These are phyloP conservation scores for Gavia stellata DNA, from an alignment of 2,113 vertebrate species.

Conservation along the genomic window DNA sequence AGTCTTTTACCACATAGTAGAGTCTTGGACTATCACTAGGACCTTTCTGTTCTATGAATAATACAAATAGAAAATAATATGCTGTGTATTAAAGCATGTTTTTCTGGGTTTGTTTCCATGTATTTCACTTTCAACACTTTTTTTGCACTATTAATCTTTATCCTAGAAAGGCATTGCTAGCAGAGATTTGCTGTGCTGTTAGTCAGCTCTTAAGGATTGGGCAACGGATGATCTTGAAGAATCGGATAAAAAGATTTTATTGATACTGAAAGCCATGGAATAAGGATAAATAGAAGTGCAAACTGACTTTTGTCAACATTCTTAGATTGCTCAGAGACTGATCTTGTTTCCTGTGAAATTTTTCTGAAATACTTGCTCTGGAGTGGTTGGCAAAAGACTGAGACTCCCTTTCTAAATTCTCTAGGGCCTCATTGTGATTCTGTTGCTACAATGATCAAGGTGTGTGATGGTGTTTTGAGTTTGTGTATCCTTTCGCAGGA, in stretches of 20 bases:
- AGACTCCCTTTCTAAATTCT: not conserved
- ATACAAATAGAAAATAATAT: not conserved
- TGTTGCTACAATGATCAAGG: not conserved
- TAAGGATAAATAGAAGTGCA: not conserved
- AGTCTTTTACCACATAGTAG: not conserved
- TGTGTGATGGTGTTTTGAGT: not conserved
- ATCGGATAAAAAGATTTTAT: not conserved
- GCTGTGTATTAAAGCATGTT: not conserved
- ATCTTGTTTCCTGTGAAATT: not conserved
- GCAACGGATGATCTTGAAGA: not conserved
- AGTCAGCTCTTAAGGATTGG: not conserved
- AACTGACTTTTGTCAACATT: not conserved
- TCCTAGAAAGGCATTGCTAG: not conserved
- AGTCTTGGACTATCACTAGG: not conserved
- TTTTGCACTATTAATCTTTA: not conserved
- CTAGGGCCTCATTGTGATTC: not conserved
- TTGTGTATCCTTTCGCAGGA: not conserved
- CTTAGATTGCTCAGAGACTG: not conserved
- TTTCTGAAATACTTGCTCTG: not conserved
- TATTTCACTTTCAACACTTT: not conserved
- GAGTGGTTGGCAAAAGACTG: not conserved
- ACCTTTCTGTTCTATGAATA: not conserved
- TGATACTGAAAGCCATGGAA: not conserved
- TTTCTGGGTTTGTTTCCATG: not conserved
- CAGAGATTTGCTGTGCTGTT: not conserved